phyloP scores from a whole-genome alignment of 2,113 vertebrate species.

The Orycteropus afer region DNA sequence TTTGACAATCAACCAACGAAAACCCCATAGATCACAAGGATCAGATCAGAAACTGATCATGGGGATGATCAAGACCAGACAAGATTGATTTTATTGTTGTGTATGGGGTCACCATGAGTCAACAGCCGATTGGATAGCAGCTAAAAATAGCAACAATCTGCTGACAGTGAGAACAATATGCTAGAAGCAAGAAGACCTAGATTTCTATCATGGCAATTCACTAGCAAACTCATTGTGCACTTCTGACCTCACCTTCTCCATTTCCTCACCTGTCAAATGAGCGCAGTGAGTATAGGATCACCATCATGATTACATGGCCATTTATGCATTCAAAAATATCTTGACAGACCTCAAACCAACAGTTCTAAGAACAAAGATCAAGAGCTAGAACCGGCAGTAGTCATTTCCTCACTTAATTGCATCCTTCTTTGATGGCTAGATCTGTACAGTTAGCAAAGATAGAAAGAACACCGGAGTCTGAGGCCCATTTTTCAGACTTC shows the following conservation, averaged over 20 bases:
- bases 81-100: too few species aligned
- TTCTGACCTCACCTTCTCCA: neutral
- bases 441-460: neutral
- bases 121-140: too few species aligned
- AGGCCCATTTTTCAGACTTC: neutral
- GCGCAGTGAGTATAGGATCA: neutral
- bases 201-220: neutral
- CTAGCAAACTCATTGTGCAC: neutral
- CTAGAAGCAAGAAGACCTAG: neutral
- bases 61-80: too few species aligned
- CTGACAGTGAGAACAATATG: neutral
- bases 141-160: neutral
- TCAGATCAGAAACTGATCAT: too few species aligned
- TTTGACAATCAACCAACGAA: too few species aligned
- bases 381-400: neutral
- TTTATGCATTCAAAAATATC: neutral
- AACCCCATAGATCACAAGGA: too few species aligned
- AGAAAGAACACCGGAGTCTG: neutral
- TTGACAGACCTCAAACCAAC: neutral
- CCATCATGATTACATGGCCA: fast-evolving
- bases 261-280: neutral
- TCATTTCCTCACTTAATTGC: neutral
- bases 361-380: neutral
- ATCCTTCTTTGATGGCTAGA: conserved; percentile 6
- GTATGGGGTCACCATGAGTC: too few species aligned